Base-by-base conservation (phyloP, 2,888 invertebrate species). In the Tachina lurida region DNA sequence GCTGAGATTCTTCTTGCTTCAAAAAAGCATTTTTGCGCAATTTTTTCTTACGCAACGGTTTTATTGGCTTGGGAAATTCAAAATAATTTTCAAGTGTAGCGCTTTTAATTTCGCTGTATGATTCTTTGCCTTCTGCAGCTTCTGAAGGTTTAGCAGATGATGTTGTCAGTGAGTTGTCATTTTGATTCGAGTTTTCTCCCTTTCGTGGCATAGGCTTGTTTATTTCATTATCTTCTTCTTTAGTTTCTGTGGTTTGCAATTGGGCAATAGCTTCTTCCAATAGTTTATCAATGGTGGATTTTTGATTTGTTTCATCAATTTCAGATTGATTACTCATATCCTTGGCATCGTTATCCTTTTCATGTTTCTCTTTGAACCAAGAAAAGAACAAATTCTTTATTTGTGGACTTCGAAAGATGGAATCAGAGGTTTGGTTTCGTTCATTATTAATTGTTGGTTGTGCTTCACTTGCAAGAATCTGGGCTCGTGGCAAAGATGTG, bases 11-110 rank as follows among this genome's bases (percentile, higher is more conserved):
- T n/a, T 92, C 91, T 73, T 91, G 91, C 71, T 90, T 90, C 90
- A 89, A 90, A 12, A 89, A 88, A 4, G 90, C 75, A 0, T 89
- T 89, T 54, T 90, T 90, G 5, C 91, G 91, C 79, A 90, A 87
- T 82, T 91, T 92, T 89, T 90, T 91, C 84, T 89, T 91, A 7
- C 91, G 90, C 39, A 88, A 87, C 10, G 90, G 89, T 2, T 91
- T 89, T 47, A 89, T 62, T 0, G 91, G 90, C 52, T 89, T 89
- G 0, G 78, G 45, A 75, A 91, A 91, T 4, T 91, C 89, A 17
- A 89, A 89, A 0, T 89, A 22, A 31, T 60, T 74, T 65, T 39
- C 63, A 0, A 43, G 22, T 13, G 41, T 52, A 88, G 0, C 88
- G 0, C 13, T 41, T 13, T 47, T 49, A n/a, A 17, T 65, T 56